A percentile compares a stretch with the other conserved stretches of the same genome.
Conservation (phyloP, 2,797 vertebrate genomes). For the Syndactyla subalaris region DNA sequence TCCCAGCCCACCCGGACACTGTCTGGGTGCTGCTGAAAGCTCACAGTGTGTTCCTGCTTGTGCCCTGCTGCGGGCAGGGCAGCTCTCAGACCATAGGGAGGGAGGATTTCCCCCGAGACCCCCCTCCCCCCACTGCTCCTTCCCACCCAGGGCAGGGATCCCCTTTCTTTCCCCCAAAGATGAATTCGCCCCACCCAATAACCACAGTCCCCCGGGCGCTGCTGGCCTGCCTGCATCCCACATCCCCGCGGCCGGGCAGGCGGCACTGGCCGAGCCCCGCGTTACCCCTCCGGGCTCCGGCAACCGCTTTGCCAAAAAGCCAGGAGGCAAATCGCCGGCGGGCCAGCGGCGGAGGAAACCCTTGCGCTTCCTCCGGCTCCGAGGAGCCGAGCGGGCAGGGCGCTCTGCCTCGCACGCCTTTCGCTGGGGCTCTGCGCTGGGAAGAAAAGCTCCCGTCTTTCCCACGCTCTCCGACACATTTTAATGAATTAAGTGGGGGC, state of each 20-base stretch:
- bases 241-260: not conserved
- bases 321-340: not conserved
- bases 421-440: conserved; percentile 80
- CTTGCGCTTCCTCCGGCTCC: conserved; percentile 7
- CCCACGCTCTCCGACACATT: conserved; percentile 98
- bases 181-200: not conserved
- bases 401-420: conserved; percentile 61
- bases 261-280: fast-evolving
- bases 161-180: no score
- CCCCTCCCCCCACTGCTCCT: fast-evolving
- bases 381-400: conserved; percentile 51
- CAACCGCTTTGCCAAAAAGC: not conserved
- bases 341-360: not conserved
- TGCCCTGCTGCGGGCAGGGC: fast-evolving
- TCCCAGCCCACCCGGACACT: not conserved
- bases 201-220: not conserved
- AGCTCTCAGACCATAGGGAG: not conserved
- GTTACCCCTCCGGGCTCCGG: not conserved
- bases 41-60: fast-evolving
- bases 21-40: not conserved
- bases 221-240: fast-evolving
- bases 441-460: conserved; percentile 98
- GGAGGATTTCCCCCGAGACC: not conserved
- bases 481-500: conserved; percentile 92
- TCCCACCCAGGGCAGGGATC: not conserved